Percentiles rank a stretch among this genome's conserved stretches.
These are phyloP conservation scores for Tapirus terrestris DNA, from an alignment of 2,113 vertebrate species.

Conservation along the genomic window DNA sequence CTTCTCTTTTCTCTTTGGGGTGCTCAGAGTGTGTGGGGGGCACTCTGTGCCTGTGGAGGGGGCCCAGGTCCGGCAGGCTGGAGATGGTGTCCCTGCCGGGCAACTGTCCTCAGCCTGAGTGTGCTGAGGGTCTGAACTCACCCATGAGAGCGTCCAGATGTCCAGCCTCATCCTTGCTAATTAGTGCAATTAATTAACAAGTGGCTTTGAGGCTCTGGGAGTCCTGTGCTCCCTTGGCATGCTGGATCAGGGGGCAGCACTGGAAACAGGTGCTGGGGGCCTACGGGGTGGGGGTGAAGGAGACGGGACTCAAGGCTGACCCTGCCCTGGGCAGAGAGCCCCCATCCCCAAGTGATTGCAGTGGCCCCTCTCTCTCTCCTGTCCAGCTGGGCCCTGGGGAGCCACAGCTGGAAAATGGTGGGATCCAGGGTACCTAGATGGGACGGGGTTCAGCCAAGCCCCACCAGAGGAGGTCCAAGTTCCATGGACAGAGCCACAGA, in stretches of 20 bases:
- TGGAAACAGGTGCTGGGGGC: background rate
- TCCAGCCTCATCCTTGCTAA: conserved; percentile 92
- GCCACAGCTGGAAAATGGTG: background rate
- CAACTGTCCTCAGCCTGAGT: conserved; percentile 68
- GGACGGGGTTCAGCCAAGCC: background rate
- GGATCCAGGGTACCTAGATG: background rate
- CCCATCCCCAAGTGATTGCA: background rate
- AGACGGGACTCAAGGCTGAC: conserved; percentile 7
- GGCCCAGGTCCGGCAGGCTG: background rate
- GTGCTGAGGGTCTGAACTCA: conserved; percentile 70
- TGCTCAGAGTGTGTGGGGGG: background rate
- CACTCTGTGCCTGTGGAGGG: background rate
- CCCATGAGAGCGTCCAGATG: conserved; percentile 91
- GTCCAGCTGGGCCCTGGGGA: background rate
- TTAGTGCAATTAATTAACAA: conserved; percentile 95
- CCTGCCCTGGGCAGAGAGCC: background rate
- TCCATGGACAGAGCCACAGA: background rate
- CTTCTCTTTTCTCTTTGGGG: background rate
- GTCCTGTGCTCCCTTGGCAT: conserved; percentile 47
- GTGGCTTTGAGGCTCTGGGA: conserved; percentile 82
- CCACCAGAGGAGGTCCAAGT: background rate
- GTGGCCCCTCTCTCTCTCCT: background rate
- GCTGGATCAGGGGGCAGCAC: background rate
- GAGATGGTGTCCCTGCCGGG: conserved; percentile 65
- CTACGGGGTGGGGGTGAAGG: conserved; percentile 42